Conservation (phyloP, 2,797 vertebrate species). For the Galago senegalensis region DNA sequence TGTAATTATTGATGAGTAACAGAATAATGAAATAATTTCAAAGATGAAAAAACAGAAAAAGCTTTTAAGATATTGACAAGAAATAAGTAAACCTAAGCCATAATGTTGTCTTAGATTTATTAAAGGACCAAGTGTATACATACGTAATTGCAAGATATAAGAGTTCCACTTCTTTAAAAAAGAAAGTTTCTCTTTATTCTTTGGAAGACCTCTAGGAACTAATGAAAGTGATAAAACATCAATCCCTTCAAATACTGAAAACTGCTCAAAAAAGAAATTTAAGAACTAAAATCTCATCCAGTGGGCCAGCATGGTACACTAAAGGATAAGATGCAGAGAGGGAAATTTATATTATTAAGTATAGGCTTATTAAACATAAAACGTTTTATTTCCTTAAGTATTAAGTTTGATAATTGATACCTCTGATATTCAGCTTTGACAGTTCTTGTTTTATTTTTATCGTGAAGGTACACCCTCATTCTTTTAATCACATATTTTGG, state of each 20-base stretch:
- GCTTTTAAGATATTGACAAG: not conserved
- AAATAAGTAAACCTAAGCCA: not conserved
- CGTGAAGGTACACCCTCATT: too few relatives aligned
- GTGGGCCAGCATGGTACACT: not conserved
- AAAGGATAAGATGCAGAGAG: not conserved
- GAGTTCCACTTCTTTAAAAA: not conserved
- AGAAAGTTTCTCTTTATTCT: not conserved
- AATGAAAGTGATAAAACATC: not conserved
- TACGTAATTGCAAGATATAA: not conserved
- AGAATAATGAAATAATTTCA: not conserved
- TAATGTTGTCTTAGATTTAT: not conserved
- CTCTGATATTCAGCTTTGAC: too few relatives aligned
- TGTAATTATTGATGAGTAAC: not conserved
- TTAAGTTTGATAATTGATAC: too few relatives aligned
- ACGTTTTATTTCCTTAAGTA: too few relatives aligned
- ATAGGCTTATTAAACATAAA: too few relatives aligned
- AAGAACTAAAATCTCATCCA: not conserved
- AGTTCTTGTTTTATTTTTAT: too few relatives aligned
- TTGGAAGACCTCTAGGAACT: not conserved
- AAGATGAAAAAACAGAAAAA: not conserved
- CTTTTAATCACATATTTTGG: too few relatives aligned
- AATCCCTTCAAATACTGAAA: not conserved
- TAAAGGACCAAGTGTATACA: not conserved
- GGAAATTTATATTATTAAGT: not conserved
- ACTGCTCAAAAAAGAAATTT: not conserved